phyloP scores from a whole-genome alignment of 2,113 vertebrate genomes.

The Azemiops feae region DNA sequence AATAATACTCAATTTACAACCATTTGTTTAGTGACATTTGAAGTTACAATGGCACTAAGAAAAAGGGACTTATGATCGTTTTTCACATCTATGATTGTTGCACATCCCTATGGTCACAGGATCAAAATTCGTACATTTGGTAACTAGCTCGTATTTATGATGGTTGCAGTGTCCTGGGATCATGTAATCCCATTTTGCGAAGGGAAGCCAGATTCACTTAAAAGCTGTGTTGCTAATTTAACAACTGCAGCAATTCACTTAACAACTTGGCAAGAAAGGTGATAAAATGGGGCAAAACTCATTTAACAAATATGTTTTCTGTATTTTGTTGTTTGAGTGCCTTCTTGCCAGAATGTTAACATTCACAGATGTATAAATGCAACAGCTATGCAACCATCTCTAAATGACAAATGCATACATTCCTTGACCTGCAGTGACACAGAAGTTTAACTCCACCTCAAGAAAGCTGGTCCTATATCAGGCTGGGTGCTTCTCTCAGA shows the following conservation, averaged over 20 bases:
- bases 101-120: background rate
- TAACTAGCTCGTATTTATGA: background rate
- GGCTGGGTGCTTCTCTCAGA: background rate
- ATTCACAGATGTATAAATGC: background rate
- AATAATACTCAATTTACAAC: background rate
- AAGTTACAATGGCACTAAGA: background rate
- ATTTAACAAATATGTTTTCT: background rate
- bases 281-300: background rate
- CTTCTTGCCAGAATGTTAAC: background rate
- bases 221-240: background rate
- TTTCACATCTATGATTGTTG: background rate
- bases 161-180: background rate
- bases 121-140: background rate
- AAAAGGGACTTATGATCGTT: background rate
- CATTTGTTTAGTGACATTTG: background rate
- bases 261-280: background rate
- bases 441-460: background rate
- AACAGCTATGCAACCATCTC: background rate
- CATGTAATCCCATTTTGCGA: background rate
- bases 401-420: background rate
- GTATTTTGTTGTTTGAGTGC: background rate
- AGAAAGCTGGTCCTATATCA: background rate
- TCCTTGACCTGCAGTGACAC: background rate
- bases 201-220: background rate
- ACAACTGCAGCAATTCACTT: background rate